phyloP scores from a whole-genome alignment of 2,797 vertebrate genomes.

The Mycteria americana region DNA sequence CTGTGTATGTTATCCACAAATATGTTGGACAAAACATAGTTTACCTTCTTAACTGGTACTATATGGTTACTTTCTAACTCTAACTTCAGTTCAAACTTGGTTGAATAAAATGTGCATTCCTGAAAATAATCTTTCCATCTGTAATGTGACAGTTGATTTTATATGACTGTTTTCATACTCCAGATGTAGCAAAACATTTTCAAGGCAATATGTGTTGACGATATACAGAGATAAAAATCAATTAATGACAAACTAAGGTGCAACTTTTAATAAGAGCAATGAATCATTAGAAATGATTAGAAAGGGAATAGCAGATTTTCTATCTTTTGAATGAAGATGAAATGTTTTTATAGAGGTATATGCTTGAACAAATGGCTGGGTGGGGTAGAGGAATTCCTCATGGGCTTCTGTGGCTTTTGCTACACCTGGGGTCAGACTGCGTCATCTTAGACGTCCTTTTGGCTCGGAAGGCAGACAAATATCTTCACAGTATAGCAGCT shows the following conservation, averaged over 20 bases:
- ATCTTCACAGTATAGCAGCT: neutral
- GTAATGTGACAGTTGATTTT: neutral
- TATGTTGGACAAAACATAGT: constrained; percentile 2
- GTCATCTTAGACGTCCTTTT: neutral
- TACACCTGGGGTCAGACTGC: neutral
- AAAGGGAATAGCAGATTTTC: neutral
- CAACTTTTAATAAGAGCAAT: neutral
- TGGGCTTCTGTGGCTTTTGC: neutral
- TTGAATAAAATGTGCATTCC: constrained; percentile 5
- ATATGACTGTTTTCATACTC: neutral
- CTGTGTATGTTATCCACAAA: constrained; percentile 3
- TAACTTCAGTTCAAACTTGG: neutral
- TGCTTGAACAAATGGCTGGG: neutral
- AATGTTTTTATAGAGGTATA: neutral
- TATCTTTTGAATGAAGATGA: neutral
- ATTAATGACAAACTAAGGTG: neutral
- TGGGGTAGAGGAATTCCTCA: neutral
- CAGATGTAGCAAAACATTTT: constrained; percentile 16
- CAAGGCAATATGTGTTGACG: neutral
- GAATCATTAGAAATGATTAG: neutral
- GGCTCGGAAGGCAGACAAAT: neutral
- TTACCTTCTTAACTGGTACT: constrained; percentile 26
- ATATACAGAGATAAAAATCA: constrained; percentile 1
- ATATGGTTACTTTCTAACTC: neutral
- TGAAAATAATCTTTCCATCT: constrained; percentile 9